Conservation (phyloP, 2,888 invertebrate species). For the Apoderus coryli region DNA sequence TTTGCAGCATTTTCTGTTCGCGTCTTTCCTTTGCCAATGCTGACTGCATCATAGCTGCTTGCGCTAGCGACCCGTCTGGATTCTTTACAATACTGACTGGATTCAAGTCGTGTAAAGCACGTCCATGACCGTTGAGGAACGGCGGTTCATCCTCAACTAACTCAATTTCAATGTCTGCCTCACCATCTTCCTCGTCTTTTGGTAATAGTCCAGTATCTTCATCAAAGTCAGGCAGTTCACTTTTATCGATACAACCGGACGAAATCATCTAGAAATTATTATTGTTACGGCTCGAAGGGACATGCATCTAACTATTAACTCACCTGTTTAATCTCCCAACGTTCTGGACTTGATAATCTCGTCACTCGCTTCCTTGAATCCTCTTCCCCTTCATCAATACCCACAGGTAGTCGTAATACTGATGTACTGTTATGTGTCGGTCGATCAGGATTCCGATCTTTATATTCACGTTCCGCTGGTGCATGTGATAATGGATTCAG, state of each 20-base stretch:
- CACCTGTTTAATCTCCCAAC: conserved; percentile 90
- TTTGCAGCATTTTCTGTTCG: conserved; percentile 90
- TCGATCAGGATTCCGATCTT: conserved; percentile 83
- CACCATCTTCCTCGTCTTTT: conserved; percentile 83
- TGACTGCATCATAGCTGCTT: conserved; percentile 99
- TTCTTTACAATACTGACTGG: conserved; percentile 95
- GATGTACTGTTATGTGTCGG: conserved; percentile 49
- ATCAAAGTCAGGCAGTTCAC: conserved; percentile 94
- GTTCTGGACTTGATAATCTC: conserved; percentile 87
- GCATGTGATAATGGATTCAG: conserved; percentile 72
- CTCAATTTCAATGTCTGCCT: conserved; percentile 97
- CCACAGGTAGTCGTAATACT: conserved; percentile 30
- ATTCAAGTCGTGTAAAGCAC: conserved; percentile 81
- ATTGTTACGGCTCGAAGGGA: no score
- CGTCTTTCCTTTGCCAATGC: conserved; percentile 93
- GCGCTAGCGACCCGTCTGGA: conserved; percentile 96
- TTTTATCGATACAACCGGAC: conserved; percentile 81
- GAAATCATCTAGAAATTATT: conserved; percentile 72
- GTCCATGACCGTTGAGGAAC: conserved; percentile 81
- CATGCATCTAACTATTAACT: no score
- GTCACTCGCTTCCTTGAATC: conserved; percentile 73
- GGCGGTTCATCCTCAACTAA: conserved; percentile 97
- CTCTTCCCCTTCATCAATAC: conserved; percentile 62
- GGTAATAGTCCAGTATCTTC: conserved; percentile 88
- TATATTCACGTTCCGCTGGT: conserved; percentile 50